Base-by-base conservation (phyloP, 2,113 vertebrate genomes). In the Lichenostomus cassidix region DNA sequence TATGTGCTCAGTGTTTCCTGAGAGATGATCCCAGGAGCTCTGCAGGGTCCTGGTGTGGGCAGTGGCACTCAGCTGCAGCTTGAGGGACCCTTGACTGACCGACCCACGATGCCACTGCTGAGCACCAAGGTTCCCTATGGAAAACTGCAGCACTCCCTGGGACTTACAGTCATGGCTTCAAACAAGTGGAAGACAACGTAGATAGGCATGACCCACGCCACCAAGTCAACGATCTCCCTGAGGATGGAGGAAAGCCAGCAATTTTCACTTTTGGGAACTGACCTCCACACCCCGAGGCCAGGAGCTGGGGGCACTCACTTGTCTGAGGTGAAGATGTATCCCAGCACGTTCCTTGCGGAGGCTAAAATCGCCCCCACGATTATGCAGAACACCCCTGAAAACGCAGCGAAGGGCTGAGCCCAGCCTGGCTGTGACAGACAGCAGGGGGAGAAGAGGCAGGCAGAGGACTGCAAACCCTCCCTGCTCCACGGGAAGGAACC, bases 241-340 rank as follows among this genome's bases (percentile, higher is more conserved):
- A 24, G 53, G 46, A 58, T 4, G 69, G 47, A 80, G 65, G 73
- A 71, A 55, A 85, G 68, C 9, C 46, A 35, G 9, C 1, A 2
- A 16, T 82, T n/a, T n/a, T n/a, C 3, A 11, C 15, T 37, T 87
- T 58, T 78, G 65, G 49, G 77, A 83, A 20, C 65, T 5, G 10
- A 33, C 9, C 22, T 59, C 56, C 5, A 1, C 2, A 0, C 28
- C 2, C 8, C 0, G 0, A 64, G 39, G 58, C 67, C 3, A 1
- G 68, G 46, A 64, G 37, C 55, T 0, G 1, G 41, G 17, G 25
- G 10, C 68, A 98, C 99, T 98, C 97, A 99, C 99, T 96, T 79
- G 44, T 99, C 99, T 3, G 37, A 84, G 39, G 99, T 99, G 79
- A 99, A 99, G 55, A 99, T 94, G 47, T 95, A 97, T 20, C 98